phyloP scores from a whole-genome alignment of 2,113 vertebrate species.

The Ciconia boyciana region DNA sequence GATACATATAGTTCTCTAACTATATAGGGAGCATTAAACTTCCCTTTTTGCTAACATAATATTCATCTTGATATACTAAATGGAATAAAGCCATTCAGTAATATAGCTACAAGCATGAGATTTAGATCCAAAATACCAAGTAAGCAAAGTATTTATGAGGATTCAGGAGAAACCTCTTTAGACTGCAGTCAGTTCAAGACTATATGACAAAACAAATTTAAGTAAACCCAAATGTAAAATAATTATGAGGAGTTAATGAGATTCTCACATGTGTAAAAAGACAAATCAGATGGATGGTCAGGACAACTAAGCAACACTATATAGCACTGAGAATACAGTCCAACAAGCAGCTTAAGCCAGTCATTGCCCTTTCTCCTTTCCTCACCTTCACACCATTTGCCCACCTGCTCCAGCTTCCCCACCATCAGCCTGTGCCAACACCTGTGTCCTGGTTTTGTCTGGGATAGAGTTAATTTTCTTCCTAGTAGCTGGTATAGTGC shows the following conservation, averaged over 20 bases:
- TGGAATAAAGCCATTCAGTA: background rate
- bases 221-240: background rate
- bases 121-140: background rate
- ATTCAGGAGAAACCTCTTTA: background rate
- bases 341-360: background rate
- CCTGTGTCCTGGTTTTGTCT: too few relatives aligned
- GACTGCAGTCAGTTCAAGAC: background rate
- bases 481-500: too few relatives aligned
- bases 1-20: background rate
- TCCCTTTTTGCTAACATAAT: background rate
- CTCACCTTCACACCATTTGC: background rate
- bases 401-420: background rate
- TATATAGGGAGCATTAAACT: background rate
- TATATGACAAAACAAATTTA: background rate
- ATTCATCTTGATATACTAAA: background rate
- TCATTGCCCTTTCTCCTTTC: background rate
- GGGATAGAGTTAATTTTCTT: too few relatives aligned
- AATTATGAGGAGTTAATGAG: background rate
- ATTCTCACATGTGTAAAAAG: background rate
- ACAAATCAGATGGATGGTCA: background rate
- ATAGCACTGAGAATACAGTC: background rate
- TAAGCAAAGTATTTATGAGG: background rate
- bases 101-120: background rate
- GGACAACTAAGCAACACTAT: background rate
- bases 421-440: background rate